phyloP scores from a whole-genome alignment of 2,888 invertebrate genomes.

The Charanyca ferruginea region DNA sequence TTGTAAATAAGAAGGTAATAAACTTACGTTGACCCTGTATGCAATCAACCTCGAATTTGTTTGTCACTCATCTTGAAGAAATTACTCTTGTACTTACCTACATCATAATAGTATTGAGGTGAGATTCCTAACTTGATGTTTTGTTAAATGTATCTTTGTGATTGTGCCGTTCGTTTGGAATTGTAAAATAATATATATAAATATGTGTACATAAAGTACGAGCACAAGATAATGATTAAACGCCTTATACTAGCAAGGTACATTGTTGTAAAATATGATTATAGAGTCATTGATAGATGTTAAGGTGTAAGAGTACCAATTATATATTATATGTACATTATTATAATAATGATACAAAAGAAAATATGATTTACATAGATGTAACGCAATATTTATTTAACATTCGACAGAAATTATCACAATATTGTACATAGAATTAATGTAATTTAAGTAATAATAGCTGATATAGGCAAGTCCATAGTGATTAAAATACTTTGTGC shows the following conservation, averaged over 20 bases:
- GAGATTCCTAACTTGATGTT: constrained; percentile 38
- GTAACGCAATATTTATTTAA: constrained; percentile 72
- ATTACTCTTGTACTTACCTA: constrained; percentile 13
- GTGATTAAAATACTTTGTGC: constrained; percentile 87
- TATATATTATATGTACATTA: constrained; percentile 63
- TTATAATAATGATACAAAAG: constrained; percentile 60
- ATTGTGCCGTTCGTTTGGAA: constrained; percentile 40
- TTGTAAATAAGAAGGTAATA: constrained; percentile 29
- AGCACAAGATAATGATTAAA: constrained; percentile 69
- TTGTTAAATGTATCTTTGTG: constrained; percentile 46
- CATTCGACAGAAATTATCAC: constrained; percentile 76
- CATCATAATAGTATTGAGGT: constrained; percentile 21
- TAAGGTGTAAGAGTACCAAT: constrained; percentile 62
- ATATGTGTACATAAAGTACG: constrained; percentile 58
- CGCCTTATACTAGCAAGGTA: constrained; percentile 73
- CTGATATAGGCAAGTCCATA: constrained; percentile 84
- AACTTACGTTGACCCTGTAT: constrained; percentile 7
- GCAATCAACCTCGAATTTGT: constrained; percentile 31
- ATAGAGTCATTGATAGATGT: constrained; percentile 55
- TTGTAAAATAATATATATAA: constrained; percentile 50
- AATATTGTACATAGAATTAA: constrained; percentile 77
- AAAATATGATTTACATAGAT: constrained; percentile 64
- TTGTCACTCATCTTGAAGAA: constrained; percentile 26
- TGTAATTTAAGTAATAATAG: constrained; percentile 69
- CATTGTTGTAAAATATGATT: constrained; percentile 68